These are phyloP conservation scores for Echinometra lucunter DNA, from an alignment of 53 echinoderm and acorn worm genomes.

Conservation along the genomic window DNA sequence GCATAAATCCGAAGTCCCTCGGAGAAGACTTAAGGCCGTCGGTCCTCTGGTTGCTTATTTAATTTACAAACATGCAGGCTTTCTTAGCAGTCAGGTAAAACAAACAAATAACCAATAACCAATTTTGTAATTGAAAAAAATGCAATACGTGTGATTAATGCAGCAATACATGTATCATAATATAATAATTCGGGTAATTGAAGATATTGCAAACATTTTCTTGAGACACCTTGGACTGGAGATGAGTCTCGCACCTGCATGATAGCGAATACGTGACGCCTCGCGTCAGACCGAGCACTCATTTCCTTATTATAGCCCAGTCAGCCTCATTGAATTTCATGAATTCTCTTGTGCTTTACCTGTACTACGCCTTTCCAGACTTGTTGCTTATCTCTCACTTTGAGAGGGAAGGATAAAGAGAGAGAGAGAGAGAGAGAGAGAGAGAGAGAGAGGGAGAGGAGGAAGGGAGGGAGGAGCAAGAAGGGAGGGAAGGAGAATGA, in stretches of 20 bases:
- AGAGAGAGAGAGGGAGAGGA: not conserved
- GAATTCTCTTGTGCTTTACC: not conserved
- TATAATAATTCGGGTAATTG: too few species aligned
- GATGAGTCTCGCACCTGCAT: constrained; percentile 17
- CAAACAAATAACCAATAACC: too few species aligned
- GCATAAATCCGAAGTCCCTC: too few species aligned
- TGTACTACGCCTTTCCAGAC: not conserved
- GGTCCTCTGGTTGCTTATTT: too few species aligned
- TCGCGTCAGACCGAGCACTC: not conserved
- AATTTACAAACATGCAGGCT: too few species aligned
- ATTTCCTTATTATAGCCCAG: not conserved
- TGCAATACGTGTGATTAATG: too few species aligned
- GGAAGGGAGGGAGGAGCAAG: not conserved
- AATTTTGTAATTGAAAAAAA: too few species aligned
- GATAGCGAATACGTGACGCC: not conserved
- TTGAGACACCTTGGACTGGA: not conserved
- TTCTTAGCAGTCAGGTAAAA: too few species aligned
- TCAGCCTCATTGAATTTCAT: constrained; percentile 23
- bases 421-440: not conserved
- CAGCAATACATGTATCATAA: too few species aligned
- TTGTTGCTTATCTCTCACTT: not conserved
- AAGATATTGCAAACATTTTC: too few species aligned
- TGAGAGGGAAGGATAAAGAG: not conserved
- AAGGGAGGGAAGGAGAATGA: too few species aligned
- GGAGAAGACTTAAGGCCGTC: too few species aligned